Evolutionary conservation across 2,113 vertebrate genomes (phyloP), one percentile per base, ranked within the genome.

Genomic region (Xiphophorus maculatus): DNA sequence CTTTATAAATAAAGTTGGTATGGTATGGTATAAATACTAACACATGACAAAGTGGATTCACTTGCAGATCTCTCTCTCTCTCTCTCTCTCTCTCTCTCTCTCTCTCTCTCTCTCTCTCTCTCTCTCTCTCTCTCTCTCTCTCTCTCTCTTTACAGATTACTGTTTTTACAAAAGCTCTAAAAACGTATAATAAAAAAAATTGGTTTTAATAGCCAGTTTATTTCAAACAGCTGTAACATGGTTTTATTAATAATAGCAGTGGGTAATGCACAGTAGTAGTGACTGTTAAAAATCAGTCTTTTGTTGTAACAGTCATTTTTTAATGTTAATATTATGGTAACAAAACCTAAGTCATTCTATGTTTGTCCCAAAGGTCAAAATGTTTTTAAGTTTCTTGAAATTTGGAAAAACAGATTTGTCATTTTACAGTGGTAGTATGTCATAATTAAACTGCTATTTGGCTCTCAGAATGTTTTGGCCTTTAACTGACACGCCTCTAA

Each of bases 11-110:
- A n/a, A n/a, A n/a, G n/a, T n/a, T n/a, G n/a, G n/a, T n/a, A n/a
- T n/a, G n/a, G n/a, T n/a, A n/a, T n/a, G n/a, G n/a, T n/a, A n/a
- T n/a, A n/a, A 91, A 85, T 83, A 84, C 84, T 78, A 89, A 89
- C 88, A 93, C 73, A 88, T 89, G 90, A 75, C 58, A 80, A 74
- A 87, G 65, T 82, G 51, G 72, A 81, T 64, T 19, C 76, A 77
- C 71, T 80, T 87, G 9, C 10, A 37, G 35, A 37, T 33, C 32
- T 33, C 32, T 33, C 32, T 33, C 32, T 33, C 35, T 32, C 33
- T 33, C 33, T 35, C 35, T 65, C 74, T 66, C 75, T 80, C 33
- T 33, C 33, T 35, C 35, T 65, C 74, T 66, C 75, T 80, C 33
- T 33, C 33, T 35, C 35, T 65, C 74, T 66, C 75, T 80, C 33